These are phyloP conservation scores for Cynocephalus volans DNA, from an alignment of 2,113 vertebrate species.

Conservation along the genomic window DNA sequence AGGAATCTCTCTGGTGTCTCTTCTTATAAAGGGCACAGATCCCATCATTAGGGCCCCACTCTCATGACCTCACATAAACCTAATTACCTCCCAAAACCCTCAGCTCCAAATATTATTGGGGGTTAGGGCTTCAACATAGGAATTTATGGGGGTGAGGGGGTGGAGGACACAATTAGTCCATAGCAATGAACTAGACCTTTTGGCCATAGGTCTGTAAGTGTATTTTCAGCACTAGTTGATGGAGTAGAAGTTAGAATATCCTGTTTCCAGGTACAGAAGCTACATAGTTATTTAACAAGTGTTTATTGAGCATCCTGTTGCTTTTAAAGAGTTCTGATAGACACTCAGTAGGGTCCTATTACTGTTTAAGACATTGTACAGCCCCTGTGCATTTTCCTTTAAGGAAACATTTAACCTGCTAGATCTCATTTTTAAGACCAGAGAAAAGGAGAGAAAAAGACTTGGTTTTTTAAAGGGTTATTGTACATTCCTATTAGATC, in stretches of 20 bases:
- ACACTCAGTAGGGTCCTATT: background rate
- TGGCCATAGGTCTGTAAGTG: background rate
- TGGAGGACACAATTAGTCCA: background rate
- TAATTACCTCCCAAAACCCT: background rate
- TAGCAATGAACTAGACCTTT: background rate
- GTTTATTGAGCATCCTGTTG: background rate
- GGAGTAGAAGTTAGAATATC: background rate
- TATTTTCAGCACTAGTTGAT: background rate
- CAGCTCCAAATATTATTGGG: background rate
- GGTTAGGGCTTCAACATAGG: background rate
- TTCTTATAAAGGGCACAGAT: background rate
- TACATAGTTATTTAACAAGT: background rate
- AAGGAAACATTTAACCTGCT: background rate
- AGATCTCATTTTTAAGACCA: slow-evolving; percentile 33
- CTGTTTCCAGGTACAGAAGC: background rate
- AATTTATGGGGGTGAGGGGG: background rate
- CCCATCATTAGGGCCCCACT: background rate
- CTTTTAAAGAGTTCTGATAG: slow-evolving; percentile 28
- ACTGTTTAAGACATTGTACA: background rate
- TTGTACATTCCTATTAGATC: slow-evolving; percentile 65
- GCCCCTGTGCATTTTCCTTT: slow-evolving; percentile 18
- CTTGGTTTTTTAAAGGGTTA: slow-evolving; percentile 32
- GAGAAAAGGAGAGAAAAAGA: background rate
- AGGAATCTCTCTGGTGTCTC: background rate
- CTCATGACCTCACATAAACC: background rate